Evolutionary conservation across 2,113 vertebrate genomes (phyloP), one percentile per base, ranked within the genome.

Genomic region (Theropithecus gelada): DNA sequence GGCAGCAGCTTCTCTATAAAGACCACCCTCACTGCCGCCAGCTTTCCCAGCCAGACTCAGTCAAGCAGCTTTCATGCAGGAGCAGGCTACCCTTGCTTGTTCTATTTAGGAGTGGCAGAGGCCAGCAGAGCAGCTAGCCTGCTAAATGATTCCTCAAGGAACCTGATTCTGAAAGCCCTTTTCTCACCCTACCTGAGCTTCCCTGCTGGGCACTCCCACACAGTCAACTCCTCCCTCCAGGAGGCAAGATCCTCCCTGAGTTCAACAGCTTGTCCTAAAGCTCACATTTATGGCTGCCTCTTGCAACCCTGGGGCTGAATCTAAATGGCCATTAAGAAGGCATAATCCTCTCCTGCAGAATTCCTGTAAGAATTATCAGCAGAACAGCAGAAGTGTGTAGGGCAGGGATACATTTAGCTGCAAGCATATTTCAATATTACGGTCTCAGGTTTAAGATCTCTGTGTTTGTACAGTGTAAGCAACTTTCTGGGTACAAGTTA

Each of bases 31-130:
- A 30, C 30, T 27, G 11, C 9, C 61, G 38, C 8, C 2, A 12
- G 30, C 35, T 43, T 35, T 30, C 35, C 48, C 1, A 17, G 59
- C 55, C 38, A 35, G 16, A 61, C 50, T 32, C 30, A 32, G 52
- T 45, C 27, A 40, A 11, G 0, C 25, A 14, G 16, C 9, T 1
- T 0, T 13, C 27, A 0, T 0, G 45, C 27, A 27, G 35, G 30
- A 30, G 8, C 17, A 52, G 6, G 13, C 6, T 57, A 16, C 6
- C 16, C 1, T 13, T 27, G 16, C 52, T 72, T 22, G 1, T 38
- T 59, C 59, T 57, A 4, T 72, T 23, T 32, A 78, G 73, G 89
- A 73, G 35, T 18, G 52, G 25, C 23, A 35, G 57, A 88, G 59
- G 7, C 22, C 32, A 20, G 6, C 1, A 61, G 3, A 16, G 10